These are phyloP conservation scores for Otus sunia DNA, from an alignment of 2,113 vertebrate genomes.

Conservation along the genomic window DNA sequence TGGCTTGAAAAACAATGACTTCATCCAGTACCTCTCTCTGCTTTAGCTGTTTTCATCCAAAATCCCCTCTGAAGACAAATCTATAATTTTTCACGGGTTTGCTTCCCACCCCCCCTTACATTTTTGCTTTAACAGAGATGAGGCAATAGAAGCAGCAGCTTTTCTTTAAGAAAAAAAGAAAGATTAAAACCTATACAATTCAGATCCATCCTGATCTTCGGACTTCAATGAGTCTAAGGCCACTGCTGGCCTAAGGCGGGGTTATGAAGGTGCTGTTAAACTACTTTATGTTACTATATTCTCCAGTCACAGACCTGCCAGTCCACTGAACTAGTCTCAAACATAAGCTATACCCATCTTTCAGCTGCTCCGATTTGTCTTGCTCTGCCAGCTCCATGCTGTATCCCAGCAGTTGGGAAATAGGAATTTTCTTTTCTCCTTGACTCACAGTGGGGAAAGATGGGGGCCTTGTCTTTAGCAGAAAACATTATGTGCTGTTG, in stretches of 20 bases:
- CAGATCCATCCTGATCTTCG: background rate
- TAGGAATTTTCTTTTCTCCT: background rate
- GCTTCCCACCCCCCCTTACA: rapidly evolving
- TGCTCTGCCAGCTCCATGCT: background rate
- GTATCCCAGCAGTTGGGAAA: background rate
- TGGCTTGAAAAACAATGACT: background rate
- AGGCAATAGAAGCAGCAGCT: background rate
- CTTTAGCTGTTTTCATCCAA: background rate
- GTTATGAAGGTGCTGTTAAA: background rate
- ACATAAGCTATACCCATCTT: background rate
- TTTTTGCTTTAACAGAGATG: background rate
- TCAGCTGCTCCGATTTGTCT: background rate
- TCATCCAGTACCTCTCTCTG: background rate
- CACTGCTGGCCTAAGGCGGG: background rate
- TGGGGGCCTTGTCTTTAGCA: background rate
- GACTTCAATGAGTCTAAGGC: background rate
- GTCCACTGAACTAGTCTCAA: background rate
- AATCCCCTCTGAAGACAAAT: background rate
- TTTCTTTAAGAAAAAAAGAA: background rate
- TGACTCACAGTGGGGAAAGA: background rate
- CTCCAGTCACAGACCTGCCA: background rate
- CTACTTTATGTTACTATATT: background rate
- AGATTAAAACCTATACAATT: rapidly evolving
- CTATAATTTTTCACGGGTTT: background rate
- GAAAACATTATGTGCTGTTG: background rate